A percentile compares a stretch with the other conserved stretches of the same genome.
Conservation (phyloP, 2,888 invertebrate genomes). For the Ypsolopha scabrella region DNA sequence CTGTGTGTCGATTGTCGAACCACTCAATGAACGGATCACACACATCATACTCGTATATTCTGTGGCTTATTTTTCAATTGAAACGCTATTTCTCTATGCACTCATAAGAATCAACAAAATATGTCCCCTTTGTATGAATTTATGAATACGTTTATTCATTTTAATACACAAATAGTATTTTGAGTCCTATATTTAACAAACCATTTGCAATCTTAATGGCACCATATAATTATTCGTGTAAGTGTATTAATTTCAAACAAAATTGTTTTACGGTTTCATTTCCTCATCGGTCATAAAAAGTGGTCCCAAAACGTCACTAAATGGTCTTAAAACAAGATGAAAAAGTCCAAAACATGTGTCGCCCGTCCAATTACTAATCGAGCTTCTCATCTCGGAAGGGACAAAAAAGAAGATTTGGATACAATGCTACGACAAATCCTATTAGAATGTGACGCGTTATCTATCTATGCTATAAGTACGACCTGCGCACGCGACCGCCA, state of each 20-base stretch:
- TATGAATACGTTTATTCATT: neutral
- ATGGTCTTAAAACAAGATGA: conserved; percentile 53
- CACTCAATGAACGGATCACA: conserved; percentile 41
- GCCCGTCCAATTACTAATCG: conserved; percentile 65
- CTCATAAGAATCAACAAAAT: neutral
- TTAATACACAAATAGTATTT: neutral
- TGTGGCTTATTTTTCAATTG: conserved; percentile 31
- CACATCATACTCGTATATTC: conserved; percentile 21
- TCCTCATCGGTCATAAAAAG: neutral
- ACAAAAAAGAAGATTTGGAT: conserved; percentile 49
- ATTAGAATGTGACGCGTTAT: conserved; percentile 39
- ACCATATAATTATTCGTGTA: neutral
- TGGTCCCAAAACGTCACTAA: conserved; percentile 16
- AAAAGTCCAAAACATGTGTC: conserved; percentile 59
- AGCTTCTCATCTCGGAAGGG: conserved; percentile 45
- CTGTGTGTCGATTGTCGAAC: conserved; percentile 17
- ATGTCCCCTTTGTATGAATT: neutral
- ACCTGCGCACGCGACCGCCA: conserved; percentile 36
- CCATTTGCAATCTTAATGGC: neutral
- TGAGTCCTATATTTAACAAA: neutral
- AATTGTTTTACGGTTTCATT: neutral
- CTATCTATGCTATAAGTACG: neutral
- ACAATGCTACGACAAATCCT: conserved; percentile 35
- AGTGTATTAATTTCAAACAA: no score
- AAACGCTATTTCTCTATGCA: conserved; percentile 29